phyloP scores from a whole-genome alignment of 2,113 vertebrate genomes.

The Brachionichthys hirsutus region DNA sequence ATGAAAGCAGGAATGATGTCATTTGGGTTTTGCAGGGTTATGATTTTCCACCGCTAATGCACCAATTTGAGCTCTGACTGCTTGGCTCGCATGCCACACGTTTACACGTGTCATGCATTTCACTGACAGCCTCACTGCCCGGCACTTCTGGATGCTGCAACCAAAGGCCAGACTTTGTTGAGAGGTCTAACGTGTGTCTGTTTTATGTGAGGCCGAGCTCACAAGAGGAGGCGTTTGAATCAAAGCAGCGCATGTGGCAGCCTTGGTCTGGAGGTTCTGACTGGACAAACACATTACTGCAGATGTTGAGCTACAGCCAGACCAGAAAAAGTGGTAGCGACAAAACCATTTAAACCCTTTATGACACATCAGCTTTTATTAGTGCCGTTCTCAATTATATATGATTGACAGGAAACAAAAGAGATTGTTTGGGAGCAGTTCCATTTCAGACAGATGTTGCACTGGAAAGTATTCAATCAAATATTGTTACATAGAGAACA shows the following conservation, averaged over 20 bases:
- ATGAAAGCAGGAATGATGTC: constrained; percentile 10
- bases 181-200: constrained; percentile 41
- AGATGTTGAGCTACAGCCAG: constrained; percentile 34
- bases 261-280: constrained; percentile 13
- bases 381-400: constrained; percentile 2
- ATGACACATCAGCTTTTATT: constrained; percentile 17
- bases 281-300: constrained; percentile 27
- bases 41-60: constrained; percentile 36
- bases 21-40: constrained; percentile 27
- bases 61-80: constrained; percentile 41
- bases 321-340: constrained; percentile 12
- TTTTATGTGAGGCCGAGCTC: constrained; percentile 39
- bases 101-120: constrained; percentile 54
- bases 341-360: constrained; percentile 1
- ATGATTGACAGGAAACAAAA: constrained; percentile 18
- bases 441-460: constrained; percentile 41
- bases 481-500: not conserved
- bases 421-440: constrained; percentile 26
- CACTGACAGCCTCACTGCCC: constrained; percentile 50
- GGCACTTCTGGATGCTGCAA: constrained; percentile 31
- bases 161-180: constrained; percentile 49
- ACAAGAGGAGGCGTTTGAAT: constrained; percentile 41
- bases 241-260: constrained; percentile 31
- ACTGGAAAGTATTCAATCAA: not conserved
- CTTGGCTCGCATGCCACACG: constrained; percentile 44